phyloP scores from a whole-genome alignment of 2,797 vertebrate genomes.

The Fistularia commersonii region DNA sequence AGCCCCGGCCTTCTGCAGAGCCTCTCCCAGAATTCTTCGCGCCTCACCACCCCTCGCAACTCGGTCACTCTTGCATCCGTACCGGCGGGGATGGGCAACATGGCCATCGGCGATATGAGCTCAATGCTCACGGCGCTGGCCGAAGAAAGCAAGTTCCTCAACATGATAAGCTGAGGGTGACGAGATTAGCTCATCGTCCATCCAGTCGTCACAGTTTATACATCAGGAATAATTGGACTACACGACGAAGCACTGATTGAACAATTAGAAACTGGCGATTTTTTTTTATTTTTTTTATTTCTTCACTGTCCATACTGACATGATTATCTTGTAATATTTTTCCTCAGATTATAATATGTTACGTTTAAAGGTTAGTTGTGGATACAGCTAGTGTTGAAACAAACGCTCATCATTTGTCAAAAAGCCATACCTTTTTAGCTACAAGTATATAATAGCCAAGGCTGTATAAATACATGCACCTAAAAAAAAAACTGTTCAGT shows the following conservation, averaged over 20 bases:
- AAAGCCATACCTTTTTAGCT: slow-evolving; percentile 76
- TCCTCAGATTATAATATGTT: slow-evolving; percentile 56
- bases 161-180: slow-evolving; percentile 88
- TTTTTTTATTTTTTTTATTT: slow-evolving; percentile 18
- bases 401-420: slow-evolving; percentile 51
- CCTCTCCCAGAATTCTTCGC: slow-evolving; percentile 95
- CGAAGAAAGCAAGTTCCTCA: slow-evolving; percentile 96
- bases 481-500: slow-evolving; percentile 54
- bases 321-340: slow-evolving; percentile 58
- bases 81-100: slow-evolving; percentile 92
- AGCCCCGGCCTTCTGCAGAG: slow-evolving; percentile 94
- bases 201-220: slow-evolving; percentile 36
- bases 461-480: slow-evolving; percentile 27
- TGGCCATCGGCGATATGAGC: slow-evolving; percentile 99
- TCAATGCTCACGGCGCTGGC: slow-evolving; percentile 97
- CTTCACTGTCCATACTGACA: slow-evolving; percentile 36
- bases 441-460: slow-evolving; percentile 53
- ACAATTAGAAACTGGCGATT: slow-evolving; percentile 48
- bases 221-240: slow-evolving; percentile 54
- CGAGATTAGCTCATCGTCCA: slow-evolving; percentile 30
- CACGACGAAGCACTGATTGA: slow-evolving; percentile 71
- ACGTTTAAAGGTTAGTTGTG: slow-evolving; percentile 44
- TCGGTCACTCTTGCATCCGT: slow-evolving; percentile 89
- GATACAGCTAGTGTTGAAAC: slow-evolving; percentile 47
- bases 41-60: slow-evolving; percentile 95